Evolutionary conservation across 2,888 invertebrate species (phyloP).

Genomic region (Microplitis manilae): DNA sequence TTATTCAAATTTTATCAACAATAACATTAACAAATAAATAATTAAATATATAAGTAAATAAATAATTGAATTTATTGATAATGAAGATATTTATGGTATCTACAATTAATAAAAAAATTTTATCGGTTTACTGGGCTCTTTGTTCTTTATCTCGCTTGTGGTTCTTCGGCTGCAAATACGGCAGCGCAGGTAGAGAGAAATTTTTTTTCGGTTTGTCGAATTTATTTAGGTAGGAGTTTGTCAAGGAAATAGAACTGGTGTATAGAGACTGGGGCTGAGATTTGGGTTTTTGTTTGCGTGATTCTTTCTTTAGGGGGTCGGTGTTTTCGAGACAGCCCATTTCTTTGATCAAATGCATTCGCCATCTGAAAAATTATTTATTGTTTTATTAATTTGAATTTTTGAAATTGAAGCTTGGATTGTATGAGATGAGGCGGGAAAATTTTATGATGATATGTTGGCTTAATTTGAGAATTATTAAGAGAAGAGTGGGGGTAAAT

Average conservation of each 20-base stretch:
- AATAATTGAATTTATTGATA: too few species aligned
- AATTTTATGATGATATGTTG: too few species aligned
- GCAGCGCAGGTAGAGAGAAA: conserved; percentile 58
- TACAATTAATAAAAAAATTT: background rate
- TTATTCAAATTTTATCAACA: too few species aligned
- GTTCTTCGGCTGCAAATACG: conserved; percentile 49
- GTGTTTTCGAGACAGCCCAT: conserved; percentile 26
- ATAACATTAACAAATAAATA: too few species aligned
- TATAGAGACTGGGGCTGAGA: background rate
- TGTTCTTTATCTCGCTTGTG: conserved; percentile 21
- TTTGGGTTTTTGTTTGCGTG: conserved; percentile 14
- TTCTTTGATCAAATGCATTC: conserved; percentile 60
- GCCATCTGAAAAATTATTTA: conserved; percentile 57
- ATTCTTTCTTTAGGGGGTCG: background rate
- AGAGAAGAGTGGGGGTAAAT: too few species aligned
- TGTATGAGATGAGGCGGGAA: too few species aligned
- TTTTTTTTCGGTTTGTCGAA: conserved; percentile 57
- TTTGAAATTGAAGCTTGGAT: too few species aligned
- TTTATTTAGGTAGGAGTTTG: conserved; percentile 10
- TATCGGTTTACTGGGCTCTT: background rate
- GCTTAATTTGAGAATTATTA: too few species aligned
- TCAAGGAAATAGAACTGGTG: background rate
- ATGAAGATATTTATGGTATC: too few species aligned
- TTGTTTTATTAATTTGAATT: background rate
- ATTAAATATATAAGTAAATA: too few species aligned